Conservation (phyloP, 2,797 vertebrate genomes). For the Spea hammondii region DNA sequence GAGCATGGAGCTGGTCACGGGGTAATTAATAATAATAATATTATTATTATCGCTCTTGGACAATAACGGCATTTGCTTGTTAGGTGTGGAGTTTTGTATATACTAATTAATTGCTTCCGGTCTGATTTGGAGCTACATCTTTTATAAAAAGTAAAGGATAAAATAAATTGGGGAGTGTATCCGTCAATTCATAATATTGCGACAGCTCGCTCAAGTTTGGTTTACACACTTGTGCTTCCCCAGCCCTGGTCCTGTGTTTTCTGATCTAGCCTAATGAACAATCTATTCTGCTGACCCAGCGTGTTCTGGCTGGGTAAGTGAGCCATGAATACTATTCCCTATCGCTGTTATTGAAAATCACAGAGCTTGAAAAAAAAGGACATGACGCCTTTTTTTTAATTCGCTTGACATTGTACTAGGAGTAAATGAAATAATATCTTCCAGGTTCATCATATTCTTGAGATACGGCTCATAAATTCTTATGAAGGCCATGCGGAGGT, state of each 20-base stretch:
- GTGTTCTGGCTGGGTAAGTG: slow-evolving; percentile 41
- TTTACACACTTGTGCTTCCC: too few species aligned
- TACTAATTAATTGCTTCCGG: too few species aligned
- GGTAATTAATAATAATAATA: too few species aligned
- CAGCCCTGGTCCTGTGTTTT: neutral
- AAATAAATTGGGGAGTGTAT: too few species aligned
- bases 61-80: too few species aligned
- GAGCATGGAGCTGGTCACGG: too few species aligned
- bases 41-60: too few species aligned
- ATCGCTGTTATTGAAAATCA: slow-evolving; percentile 49
- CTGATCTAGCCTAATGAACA: neutral
- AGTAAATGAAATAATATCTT: slow-evolving; percentile 54
- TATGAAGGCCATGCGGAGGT: slow-evolving; percentile 53
- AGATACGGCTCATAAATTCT: slow-evolving; percentile 53
- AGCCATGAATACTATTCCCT: slow-evolving; percentile 32
- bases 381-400: slow-evolving; percentile 40
- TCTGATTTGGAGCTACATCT: too few species aligned
- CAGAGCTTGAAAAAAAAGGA: slow-evolving; percentile 45
- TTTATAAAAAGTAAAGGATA: too few species aligned
- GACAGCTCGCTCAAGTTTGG: too few species aligned
- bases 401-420: slow-evolving; percentile 52
- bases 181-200: too few species aligned
- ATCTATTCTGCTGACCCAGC: slow-evolving; percentile 41
- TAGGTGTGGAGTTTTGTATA: too few species aligned
- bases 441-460: slow-evolving; percentile 48